These are phyloP conservation scores for Mnemiopsis leidyi DNA, from an alignment of 37 sponge, comb jelly and placozoan species.

Conservation along the genomic window DNA sequence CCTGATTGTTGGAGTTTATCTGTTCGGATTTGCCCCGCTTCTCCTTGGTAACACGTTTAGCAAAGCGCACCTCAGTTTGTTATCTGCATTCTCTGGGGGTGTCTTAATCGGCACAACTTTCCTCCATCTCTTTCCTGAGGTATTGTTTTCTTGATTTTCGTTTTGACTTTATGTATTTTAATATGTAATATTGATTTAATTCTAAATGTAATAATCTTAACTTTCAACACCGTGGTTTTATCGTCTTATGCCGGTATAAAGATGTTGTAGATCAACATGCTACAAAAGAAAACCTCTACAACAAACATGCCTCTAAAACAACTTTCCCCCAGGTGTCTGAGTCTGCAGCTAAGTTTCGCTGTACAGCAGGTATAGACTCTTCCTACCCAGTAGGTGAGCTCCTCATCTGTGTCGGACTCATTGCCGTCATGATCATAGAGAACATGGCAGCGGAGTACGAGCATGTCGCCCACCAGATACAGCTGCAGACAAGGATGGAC, in stretches of 20 bases:
- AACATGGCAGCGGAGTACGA: constrained; percentile 57
- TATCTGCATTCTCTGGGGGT: constrained; percentile 51
- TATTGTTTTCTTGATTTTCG: too few relatives aligned
- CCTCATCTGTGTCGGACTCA: constrained; percentile 15
- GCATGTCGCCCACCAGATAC: neutral
- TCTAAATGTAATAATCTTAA: too few relatives aligned
- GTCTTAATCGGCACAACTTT: constrained; percentile 47
- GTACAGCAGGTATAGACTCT: neutral
- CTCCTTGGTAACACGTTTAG: constrained; percentile 25
- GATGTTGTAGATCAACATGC: too few relatives aligned
- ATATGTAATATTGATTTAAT: too few relatives aligned
- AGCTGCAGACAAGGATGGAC: neutral
- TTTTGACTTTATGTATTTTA: too few relatives aligned
- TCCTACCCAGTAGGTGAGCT: constrained; percentile 39
- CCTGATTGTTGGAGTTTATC: constrained; percentile 17
- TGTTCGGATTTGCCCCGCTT: constrained; percentile 54
- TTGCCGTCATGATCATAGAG: neutral
- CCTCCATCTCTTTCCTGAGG: constrained; percentile 64
- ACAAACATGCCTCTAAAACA: too few relatives aligned
- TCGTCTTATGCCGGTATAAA: too few relatives aligned
- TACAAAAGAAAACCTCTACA: too few relatives aligned
- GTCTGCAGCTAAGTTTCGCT: neutral
- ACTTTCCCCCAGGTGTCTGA: constrained; percentile 32
- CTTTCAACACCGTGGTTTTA: too few relatives aligned
- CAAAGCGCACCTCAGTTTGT: constrained; percentile 36